phyloP scores from a whole-genome alignment of 2,797 vertebrate genomes.

The Arnoldichthys spilopterus region DNA sequence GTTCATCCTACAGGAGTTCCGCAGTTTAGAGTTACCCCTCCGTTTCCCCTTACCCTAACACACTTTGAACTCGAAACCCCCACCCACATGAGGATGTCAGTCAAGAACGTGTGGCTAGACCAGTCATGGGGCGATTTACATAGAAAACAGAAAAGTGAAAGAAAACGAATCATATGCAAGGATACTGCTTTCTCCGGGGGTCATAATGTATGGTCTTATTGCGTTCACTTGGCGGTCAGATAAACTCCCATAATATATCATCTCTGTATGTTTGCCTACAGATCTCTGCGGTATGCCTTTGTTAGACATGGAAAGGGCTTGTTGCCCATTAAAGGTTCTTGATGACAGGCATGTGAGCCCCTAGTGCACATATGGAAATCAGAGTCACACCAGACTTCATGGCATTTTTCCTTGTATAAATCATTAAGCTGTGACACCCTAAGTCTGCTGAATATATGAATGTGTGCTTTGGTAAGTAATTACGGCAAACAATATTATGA shows the following conservation, averaged over 20 bases:
- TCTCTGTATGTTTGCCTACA: slow-evolving; percentile 28
- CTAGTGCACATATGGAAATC: slow-evolving; percentile 34
- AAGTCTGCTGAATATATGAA: slow-evolving; percentile 22
- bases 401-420: slow-evolving; percentile 40
- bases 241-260: background rate
- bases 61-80: slow-evolving; percentile 42
- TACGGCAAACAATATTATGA: slow-evolving; percentile 28
- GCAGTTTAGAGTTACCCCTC: slow-evolving; percentile 41
- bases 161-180: slow-evolving; percentile 30
- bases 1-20: slow-evolving; percentile 32
- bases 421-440: slow-evolving; percentile 22
- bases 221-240: slow-evolving; percentile 29
- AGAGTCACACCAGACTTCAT: slow-evolving; percentile 25
- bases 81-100: slow-evolving; percentile 5
- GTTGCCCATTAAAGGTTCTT: slow-evolving; percentile 34
- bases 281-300: slow-evolving; percentile 44
- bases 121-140: slow-evolving; percentile 30
- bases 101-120: slow-evolving; percentile 22
- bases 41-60: slow-evolving; percentile 33
- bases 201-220: slow-evolving; percentile 23
- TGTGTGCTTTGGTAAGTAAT: slow-evolving; percentile 33
- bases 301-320: slow-evolving; percentile 55
- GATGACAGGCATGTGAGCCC: slow-evolving; percentile 48
- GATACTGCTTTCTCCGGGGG: slow-evolving; percentile 29
- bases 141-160: slow-evolving; percentile 21